These are phyloP conservation scores for Siphonodentalium dalli DNA, from an alignment of 2,888 invertebrate species.

Conservation along the genomic window DNA sequence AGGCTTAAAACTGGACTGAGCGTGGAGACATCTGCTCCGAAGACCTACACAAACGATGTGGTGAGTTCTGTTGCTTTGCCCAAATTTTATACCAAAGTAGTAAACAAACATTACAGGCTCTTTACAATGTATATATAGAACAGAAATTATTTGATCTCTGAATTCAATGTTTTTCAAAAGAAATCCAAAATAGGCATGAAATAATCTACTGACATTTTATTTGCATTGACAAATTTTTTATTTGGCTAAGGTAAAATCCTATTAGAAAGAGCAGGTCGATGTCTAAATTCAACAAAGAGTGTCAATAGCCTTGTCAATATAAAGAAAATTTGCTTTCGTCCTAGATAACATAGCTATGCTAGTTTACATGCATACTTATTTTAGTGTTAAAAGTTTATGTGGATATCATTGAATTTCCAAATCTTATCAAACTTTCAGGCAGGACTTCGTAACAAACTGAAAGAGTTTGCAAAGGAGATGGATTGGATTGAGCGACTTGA, in stretches of 20 bases:
- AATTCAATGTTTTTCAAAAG: neutral
- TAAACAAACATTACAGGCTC: too few species aligned
- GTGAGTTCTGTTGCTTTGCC: too few species aligned
- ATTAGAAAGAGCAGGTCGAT: neutral
- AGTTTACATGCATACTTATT: neutral
- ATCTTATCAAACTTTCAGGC: slow-evolving; percentile 42
- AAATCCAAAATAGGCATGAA: neutral
- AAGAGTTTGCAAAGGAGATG: slow-evolving; percentile 76
- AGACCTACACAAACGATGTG: slow-evolving; percentile 76
- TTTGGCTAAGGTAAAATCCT: too few species aligned
- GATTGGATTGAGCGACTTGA: slow-evolving; percentile 90
- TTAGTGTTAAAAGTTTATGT: too few species aligned
- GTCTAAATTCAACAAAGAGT: neutral
- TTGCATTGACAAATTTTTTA: neutral
- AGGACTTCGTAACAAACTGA: slow-evolving; percentile 75
- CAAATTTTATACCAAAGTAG: too few species aligned
- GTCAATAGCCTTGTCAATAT: neutral
- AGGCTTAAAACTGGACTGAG: slow-evolving; percentile 87
- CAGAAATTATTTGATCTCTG: neutral
- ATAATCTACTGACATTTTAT: neutral
- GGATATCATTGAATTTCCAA: too few species aligned
- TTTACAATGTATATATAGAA: neutral
- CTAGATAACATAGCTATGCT: neutral
- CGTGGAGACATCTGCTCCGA: slow-evolving; percentile 68
- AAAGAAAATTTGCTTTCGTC: neutral